These are phyloP conservation scores for Achroia grisella DNA, from an alignment of 1,140 invertebrate species.

Conservation along the genomic window DNA sequence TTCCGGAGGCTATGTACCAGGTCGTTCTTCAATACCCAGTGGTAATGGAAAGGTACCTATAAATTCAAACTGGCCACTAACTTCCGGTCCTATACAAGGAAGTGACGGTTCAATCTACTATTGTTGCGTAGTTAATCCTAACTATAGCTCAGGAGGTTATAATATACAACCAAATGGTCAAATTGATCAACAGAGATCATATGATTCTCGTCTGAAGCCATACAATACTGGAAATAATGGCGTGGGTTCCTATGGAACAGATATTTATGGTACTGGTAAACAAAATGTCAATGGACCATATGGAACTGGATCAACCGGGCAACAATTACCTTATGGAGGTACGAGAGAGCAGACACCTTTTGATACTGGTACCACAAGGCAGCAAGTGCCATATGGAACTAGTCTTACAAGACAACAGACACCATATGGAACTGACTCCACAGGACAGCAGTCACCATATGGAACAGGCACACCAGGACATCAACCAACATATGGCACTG, in stretches of 20 bases:
- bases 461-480: neutral
- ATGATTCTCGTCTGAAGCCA: neutral
- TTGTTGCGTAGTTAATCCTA: conserved; percentile 7
- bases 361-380: neutral
- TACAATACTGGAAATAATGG: neutral
- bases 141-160: neutral
- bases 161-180: neutral
- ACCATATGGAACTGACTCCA: neutral
- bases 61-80: conserved; percentile 1
- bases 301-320: too few species aligned
- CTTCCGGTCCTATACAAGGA: neutral
- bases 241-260: too few species aligned
- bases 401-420: neutral
- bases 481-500: neutral
- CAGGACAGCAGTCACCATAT: neutral
- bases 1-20: too few species aligned
- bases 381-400: neutral
- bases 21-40: too few species aligned
- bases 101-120: conserved; percentile 1
- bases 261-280: too few species aligned
- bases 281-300: too few species aligned
- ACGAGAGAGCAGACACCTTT: neutral
- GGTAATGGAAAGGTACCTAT: too few species aligned
- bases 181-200: neutral
- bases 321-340: neutral